phyloP scores from a whole-genome alignment of 2,113 vertebrate species.

The Oplegnathus fasciatus region DNA sequence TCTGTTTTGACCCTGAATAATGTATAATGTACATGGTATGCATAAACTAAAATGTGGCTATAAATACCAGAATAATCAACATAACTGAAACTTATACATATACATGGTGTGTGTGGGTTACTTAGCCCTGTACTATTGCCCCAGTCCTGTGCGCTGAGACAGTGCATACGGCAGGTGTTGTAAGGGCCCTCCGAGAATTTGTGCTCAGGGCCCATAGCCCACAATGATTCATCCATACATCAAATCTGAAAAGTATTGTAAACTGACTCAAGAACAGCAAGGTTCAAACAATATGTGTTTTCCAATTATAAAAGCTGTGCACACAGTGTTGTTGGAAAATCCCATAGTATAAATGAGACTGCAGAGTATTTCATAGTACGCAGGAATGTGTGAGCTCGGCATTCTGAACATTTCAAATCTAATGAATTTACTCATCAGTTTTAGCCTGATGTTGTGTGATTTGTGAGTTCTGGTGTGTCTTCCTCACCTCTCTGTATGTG shows the following conservation, averaged over 20 bases:
- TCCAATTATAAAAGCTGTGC: not conserved
- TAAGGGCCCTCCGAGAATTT: no score
- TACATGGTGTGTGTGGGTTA: no score
- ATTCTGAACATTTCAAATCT: not conserved
- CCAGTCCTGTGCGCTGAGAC: no score
- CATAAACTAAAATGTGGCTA: no score
- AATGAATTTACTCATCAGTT: not conserved
- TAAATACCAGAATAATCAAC: no score
- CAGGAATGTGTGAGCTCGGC: slow-evolving; percentile 1
- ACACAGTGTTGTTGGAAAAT: no score
- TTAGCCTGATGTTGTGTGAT: not conserved
- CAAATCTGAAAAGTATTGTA: not conserved
- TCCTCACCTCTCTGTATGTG: not conserved
- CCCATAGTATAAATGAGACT: not conserved
- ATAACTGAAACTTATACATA: no score
- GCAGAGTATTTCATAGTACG: not conserved
- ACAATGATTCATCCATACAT: not conserved
- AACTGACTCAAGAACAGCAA: not conserved
- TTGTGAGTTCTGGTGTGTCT: not conserved
- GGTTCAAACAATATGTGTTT: not conserved
- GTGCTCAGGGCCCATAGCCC: not conserved
- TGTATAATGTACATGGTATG: no score
- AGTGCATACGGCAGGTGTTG: no score
- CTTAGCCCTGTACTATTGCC: no score
- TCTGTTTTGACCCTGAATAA: no score